A percentile compares a stretch with the other conserved stretches of the same genome.
Evolutionary conservation across 2,888 invertebrate genomes (phyloP).

Genomic region (Cataglyphis altisquamis): DNA sequence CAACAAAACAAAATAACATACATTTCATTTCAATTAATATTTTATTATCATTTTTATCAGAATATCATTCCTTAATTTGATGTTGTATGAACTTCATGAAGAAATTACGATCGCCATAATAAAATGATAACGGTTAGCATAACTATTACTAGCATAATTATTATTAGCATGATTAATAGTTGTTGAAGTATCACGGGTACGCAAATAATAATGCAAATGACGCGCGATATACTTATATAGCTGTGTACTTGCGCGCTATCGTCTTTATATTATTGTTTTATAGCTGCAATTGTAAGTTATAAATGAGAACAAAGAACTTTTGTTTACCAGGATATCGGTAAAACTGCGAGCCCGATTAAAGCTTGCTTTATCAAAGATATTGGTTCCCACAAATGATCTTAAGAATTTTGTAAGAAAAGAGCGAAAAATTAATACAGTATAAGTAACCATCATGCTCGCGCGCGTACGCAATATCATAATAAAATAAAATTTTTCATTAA

Average conservation of each 20-base stretch:
- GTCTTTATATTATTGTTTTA: slow-evolving; percentile 1
- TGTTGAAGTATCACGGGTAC: not conserved
- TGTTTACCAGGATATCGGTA: not conserved
- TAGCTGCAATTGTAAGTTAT: slow-evolving; percentile 11
- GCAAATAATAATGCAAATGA: not conserved
- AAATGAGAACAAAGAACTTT: not conserved
- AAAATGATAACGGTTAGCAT: not conserved
- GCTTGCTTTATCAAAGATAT: slow-evolving; percentile 7
- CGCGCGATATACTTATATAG: not conserved
- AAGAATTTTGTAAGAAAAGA: not conserved
- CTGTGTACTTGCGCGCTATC: not conserved
- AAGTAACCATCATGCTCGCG: not conserved
- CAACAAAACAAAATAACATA: not conserved
- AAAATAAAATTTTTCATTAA: not conserved
- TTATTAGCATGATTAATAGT: not conserved
- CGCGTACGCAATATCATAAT: not conserved
- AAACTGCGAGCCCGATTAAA: slow-evolving; percentile 14
- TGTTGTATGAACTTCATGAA: not conserved
- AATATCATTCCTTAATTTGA: not conserved
- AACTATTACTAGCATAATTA: not conserved
- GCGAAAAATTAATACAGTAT: not conserved
- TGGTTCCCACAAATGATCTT: slow-evolving; percentile 17
- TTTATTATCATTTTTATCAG: slow-evolving; percentile 12
- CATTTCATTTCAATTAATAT: slow-evolving; percentile 5
- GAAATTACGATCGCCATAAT: not conserved